Percentiles rank a stretch among this genome's conserved stretches.
Conservation (phyloP, 2,113 vertebrate genomes). For the Platysteira castanea region DNA sequence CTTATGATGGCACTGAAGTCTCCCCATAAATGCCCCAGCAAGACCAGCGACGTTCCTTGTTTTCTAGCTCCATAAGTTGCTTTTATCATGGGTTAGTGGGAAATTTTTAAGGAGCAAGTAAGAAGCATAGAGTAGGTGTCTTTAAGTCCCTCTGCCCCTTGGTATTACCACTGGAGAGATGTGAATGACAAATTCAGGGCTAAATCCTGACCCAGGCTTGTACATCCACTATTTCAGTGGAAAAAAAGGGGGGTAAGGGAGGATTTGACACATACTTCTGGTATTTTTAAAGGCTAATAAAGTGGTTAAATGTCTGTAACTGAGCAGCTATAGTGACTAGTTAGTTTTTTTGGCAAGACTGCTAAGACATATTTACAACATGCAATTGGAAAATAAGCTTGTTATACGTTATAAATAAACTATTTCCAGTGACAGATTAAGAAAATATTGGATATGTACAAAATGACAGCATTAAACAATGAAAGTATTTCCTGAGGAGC, state of each 20-base stretch:
- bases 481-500: conserved; percentile 63
- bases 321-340: background rate
- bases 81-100: background rate
- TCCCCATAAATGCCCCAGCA: background rate
- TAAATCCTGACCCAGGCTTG: background rate
- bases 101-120: background rate
- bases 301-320: conserved; percentile 1
- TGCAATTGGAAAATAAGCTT: conserved; percentile 54
- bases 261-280: conserved; percentile 22
- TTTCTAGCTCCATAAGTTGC: background rate
- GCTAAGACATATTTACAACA: conserved; percentile 47
- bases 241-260: background rate
- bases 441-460: conserved; percentile 65
- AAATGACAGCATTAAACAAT: conserved; percentile 67
- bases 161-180: background rate
- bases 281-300: conserved; percentile 48
- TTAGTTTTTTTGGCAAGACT: conserved; percentile 12
- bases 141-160: background rate
- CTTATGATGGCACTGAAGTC: background rate
- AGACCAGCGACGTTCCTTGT: background rate
- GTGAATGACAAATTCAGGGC: background rate
- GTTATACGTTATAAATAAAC: conserved; percentile 68
- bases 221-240: background rate
- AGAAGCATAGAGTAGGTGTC: background rate
- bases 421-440: conserved; percentile 57